Evolutionary conservation across 2,888 invertebrate species (phyloP).

Genomic region (Drosophila niveifrons): DNA sequence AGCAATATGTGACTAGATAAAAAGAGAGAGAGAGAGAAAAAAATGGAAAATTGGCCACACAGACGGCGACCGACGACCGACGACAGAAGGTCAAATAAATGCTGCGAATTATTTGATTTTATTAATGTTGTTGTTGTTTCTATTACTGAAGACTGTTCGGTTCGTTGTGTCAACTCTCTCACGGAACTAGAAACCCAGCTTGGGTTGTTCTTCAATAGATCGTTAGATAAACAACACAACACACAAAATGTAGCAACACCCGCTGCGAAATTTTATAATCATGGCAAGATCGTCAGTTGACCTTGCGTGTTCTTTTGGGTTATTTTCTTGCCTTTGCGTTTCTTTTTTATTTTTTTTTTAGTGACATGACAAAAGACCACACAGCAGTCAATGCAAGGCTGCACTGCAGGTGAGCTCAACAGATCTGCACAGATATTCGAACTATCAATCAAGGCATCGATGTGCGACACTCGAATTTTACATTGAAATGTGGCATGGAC

Average conservation of each 20-base stretch:
- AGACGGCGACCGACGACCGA: slow-evolving; percentile 40
- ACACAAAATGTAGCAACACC: slow-evolving; percentile 56
- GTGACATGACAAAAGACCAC: slow-evolving; percentile 41
- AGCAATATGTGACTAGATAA: slow-evolving; percentile 84
- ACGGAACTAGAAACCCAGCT: slow-evolving; percentile 57
- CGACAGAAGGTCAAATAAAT: slow-evolving; percentile 75
- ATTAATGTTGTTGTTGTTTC: slow-evolving; percentile 37
- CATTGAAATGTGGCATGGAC: slow-evolving; percentile 62
- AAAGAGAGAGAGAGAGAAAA: slow-evolving; percentile 55
- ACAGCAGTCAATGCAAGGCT: slow-evolving; percentile 41
- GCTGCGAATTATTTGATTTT: slow-evolving; percentile 69
- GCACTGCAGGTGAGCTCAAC: slow-evolving; percentile 31
- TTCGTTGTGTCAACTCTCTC: slow-evolving; percentile 56
- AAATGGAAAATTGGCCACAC: slow-evolving; percentile 52
- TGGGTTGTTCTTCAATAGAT: slow-evolving; percentile 45
- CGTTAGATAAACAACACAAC: slow-evolving; percentile 35
- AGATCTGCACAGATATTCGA: not conserved
- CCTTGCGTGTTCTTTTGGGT: slow-evolving; percentile 45
- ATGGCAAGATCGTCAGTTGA: slow-evolving; percentile 43
- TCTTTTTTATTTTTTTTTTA: too few relatives aligned
- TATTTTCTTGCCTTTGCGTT: slow-evolving; percentile 1
- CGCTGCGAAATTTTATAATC: slow-evolving; percentile 63
- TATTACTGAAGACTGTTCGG: slow-evolving; percentile 40
- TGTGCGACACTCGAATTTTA: slow-evolving; percentile 40
- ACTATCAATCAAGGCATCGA: not conserved